Evolutionary conservation across 2,113 vertebrate genomes (phyloP), one percentile per base, ranked within the genome.

Genomic region (Sterrhoptilus dennistouni): DNA sequence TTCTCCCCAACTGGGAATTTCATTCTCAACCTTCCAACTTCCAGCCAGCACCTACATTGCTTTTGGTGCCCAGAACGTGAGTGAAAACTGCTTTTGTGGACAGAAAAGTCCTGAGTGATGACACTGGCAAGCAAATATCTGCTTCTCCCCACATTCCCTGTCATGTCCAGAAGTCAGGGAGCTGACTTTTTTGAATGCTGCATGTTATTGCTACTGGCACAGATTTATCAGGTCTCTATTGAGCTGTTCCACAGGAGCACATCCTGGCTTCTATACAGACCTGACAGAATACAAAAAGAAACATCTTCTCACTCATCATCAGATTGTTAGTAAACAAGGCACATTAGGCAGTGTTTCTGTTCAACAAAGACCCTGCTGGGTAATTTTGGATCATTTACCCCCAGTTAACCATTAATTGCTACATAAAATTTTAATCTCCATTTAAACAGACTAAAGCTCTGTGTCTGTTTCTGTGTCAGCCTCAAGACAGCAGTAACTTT

Each of bases 371-470:
- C 88, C 79, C 95, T 95, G 85, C 90, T 96, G 95, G 78, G 95
- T 94, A 96, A 95, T 96, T 96, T 61, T 89, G 90, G 59, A 94
- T 95, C 95, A 90, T 96, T 97, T 96, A 96, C 92, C 95, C 89
- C 93, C 86, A 92, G 94, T 96, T 97, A 96, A 95, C 95, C 90
- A 95, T 97, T 97, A 96, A 96, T 95, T 96, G 96, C 93, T 81
- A 97, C 95, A 96, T 96, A 96, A 96, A 96, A 95, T 96, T 96
- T 96, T 95, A 96, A 96, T 96, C 95, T 95, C 86, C 83, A n/a
- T 95, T 97, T 97, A 96, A 97, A 95, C 87, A 95, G 83, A 90
- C 79, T 94, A 81, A 40, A 86, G 79, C 63, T 94, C 92, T 83
- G 70, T 94, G 49, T 84, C 85, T 96, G 87, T 90, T 91, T 87